These are phyloP conservation scores for Caenorhabditis sinica DNA, from an alignment of 2,888 invertebrate genomes.

Conservation along the genomic window DNA sequence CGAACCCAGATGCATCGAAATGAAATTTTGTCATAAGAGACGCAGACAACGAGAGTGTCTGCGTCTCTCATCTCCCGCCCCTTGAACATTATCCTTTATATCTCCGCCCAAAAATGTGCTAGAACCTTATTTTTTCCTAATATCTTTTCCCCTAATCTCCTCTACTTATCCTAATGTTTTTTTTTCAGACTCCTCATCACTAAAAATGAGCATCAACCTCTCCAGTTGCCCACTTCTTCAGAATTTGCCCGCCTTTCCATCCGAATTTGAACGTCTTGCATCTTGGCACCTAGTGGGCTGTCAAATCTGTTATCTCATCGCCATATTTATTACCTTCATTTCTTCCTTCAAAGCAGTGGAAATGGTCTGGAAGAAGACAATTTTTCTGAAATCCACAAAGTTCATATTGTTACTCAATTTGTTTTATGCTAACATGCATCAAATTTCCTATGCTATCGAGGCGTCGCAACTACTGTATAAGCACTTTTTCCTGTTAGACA, in stretches of 20 bases:
- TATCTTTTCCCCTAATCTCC: no score
- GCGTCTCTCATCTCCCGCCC: no score
- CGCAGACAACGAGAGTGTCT: no score
- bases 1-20: no score
- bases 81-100: no score
- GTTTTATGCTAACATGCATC: constrained; percentile 17
- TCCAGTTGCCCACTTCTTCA: no score
- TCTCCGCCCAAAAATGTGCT: no score
- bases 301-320: background rate
- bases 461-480: constrained; percentile 1
- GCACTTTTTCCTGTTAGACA: constrained; percentile 5
- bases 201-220: background rate
- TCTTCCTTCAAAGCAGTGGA: background rate
- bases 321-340: constrained; percentile 6
- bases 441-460: constrained; percentile 18
- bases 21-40: no score
- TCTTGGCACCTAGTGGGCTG: constrained; percentile 1
- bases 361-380: constrained; percentile 9
- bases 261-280: background rate
- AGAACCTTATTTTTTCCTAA: no score
- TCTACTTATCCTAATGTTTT: background rate
- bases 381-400: constrained; percentile 15
- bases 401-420: background rate
- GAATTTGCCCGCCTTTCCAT: background rate
- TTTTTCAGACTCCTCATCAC: background rate